phyloP scores from a whole-genome alignment of 1,140 invertebrate genomes.

The Popillia japonica region DNA sequence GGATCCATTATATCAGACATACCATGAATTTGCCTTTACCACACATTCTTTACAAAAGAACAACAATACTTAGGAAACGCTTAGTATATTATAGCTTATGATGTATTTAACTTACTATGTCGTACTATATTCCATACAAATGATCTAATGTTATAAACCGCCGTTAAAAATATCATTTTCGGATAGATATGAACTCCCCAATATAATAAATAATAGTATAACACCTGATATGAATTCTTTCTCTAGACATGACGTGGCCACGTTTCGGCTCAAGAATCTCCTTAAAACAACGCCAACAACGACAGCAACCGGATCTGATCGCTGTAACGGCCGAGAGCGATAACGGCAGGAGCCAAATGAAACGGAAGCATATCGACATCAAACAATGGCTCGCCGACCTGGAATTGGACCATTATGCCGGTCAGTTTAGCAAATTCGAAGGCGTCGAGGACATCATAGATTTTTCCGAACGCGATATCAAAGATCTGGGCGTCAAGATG shows the following conservation, averaged over 20 bases:
- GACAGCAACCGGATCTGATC: conserved; percentile 26
- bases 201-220: too few relatives aligned
- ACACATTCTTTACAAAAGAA: too few relatives aligned
- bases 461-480: conserved; percentile 68
- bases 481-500: conserved; percentile 69
- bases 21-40: too few relatives aligned
- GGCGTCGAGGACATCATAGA: conserved; percentile 68
- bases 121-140: too few relatives aligned
- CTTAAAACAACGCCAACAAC: conserved; percentile 32
- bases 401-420: conserved; percentile 61
- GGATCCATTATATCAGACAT: too few relatives aligned
- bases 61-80: too few relatives aligned
- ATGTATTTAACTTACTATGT: too few relatives aligned
- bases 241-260: conserved; percentile 49
- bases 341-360: conserved; percentile 18
- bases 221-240: neutral
- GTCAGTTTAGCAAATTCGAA: conserved; percentile 61
- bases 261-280: conserved; percentile 54
- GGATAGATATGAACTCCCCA: too few relatives aligned
- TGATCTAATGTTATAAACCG: too few relatives aligned
- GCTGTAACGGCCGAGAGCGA: neutral
- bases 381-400: conserved; percentile 60
- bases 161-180: too few relatives aligned
- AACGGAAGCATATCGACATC: conserved; percentile 60
- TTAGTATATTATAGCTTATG: too few relatives aligned